phyloP scores from a whole-genome alignment of 2,888 invertebrate genomes.

The Sminthurides aquaticus region DNA sequence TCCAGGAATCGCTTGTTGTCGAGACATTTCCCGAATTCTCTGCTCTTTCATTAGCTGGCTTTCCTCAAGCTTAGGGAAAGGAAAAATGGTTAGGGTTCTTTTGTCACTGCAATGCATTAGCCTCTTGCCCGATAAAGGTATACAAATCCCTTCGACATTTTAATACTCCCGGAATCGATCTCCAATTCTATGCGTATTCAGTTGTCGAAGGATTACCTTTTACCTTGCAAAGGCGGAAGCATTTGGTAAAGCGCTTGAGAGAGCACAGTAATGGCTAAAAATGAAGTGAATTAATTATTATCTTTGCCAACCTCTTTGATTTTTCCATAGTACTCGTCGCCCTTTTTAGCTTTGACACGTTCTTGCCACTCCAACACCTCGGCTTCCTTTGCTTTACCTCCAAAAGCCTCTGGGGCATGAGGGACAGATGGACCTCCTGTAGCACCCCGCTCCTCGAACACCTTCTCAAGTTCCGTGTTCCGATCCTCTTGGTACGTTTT shows the following conservation, averaged over 20 bases:
- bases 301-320: conserved; percentile 55
- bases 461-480: conserved; percentile 75
- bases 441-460: conserved; percentile 68
- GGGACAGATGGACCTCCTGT: conserved; percentile 46
- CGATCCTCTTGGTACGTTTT: conserved; percentile 75
- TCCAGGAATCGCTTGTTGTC: conserved; percentile 77
- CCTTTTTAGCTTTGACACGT: conserved; percentile 68
- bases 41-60: conserved; percentile 76
- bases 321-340: conserved; percentile 73
- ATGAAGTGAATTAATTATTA: background rate
- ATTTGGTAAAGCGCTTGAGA: too few species aligned
- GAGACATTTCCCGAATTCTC: conserved; percentile 64
- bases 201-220: too few species aligned
- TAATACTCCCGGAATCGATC: too few species aligned
- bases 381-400: conserved; percentile 49
- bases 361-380: conserved; percentile 69
- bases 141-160: too few species aligned
- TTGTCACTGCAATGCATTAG: background rate
- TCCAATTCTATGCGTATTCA: too few species aligned
- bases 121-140: too few species aligned
- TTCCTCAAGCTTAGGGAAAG: conserved; percentile 62
- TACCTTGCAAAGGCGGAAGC: too few species aligned
- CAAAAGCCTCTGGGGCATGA: conserved; percentile 19
- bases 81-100: background rate
- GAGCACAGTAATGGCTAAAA: background rate